These are phyloP conservation scores for Aurelia aurita DNA, from an alignment of 30 jellyfish, hydroid and myxozoan species.

Conservation along the genomic window DNA sequence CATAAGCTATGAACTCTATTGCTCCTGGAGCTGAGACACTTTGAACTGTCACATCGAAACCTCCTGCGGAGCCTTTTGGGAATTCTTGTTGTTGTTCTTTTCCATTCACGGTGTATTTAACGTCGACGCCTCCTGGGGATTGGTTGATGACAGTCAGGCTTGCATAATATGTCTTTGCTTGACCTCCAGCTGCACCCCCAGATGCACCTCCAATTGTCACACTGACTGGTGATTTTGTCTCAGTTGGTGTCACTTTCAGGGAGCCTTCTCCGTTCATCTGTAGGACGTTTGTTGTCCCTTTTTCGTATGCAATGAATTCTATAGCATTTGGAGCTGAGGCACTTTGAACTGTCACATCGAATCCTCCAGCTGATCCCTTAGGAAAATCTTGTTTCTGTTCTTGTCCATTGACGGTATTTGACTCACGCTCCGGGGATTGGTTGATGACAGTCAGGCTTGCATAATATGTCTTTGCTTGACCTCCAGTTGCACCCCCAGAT, in stretches of 20 bases:
- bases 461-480: conserved; percentile 52
- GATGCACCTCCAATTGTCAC: conserved; percentile 36
- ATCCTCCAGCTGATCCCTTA: conserved; percentile 18
- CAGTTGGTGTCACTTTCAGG: conserved; percentile 42
- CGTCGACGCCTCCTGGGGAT: conserved; percentile 3
- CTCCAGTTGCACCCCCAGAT: conserved; percentile 4
- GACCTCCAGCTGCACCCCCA: conserved; percentile 5
- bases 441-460: conserved; percentile 70
- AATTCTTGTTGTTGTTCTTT: conserved; percentile 36
- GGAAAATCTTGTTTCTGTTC: conserved; percentile 50
- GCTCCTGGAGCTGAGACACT: conserved; percentile 45
- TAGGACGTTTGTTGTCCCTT: conserved; percentile 44
- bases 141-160: conserved; percentile 38
- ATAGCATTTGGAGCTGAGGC: conserved; percentile 51
- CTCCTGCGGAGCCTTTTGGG: conserved; percentile 24
- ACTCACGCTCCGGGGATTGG: conserved; percentile 52
- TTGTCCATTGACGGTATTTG: conserved; percentile 36
- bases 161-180: conserved; percentile 27
- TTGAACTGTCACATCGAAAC: conserved; percentile 29
- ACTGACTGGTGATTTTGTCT: neutral
- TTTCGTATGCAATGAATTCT: conserved; percentile 63
- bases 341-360: conserved; percentile 37
- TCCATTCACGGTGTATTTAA: conserved; percentile 34
- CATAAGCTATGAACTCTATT: conserved; percentile 59
- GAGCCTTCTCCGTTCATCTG: conserved; percentile 45